Conservation (phyloP, 2,888 invertebrate genomes). For the Troglohyphantes excavatus region DNA sequence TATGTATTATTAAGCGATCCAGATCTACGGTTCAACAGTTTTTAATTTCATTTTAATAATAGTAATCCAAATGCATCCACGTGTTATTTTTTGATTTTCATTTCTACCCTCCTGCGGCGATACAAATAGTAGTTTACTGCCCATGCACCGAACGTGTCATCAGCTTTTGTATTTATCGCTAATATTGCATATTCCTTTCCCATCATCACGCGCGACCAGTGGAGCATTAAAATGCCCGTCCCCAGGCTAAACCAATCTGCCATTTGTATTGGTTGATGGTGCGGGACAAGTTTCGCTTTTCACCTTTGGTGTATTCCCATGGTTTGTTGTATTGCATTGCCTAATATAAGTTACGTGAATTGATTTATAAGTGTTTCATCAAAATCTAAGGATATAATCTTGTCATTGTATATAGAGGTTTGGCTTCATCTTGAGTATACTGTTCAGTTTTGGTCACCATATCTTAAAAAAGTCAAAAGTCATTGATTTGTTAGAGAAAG, state of each 20-base stretch:
- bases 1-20: background rate
- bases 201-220: background rate
- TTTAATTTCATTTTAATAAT: background rate
- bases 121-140: constrained; percentile 24
- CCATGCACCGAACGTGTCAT: constrained; percentile 3
- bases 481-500: too few species aligned
- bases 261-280: background rate
- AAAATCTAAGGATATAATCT: too few species aligned
- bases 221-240: background rate
- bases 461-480: too few species aligned
- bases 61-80: background rate
- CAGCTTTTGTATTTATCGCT: constrained; percentile 11
- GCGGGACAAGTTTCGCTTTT: constrained; percentile 13
- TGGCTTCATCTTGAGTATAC: too few species aligned
- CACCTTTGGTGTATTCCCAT: background rate
- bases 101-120: background rate
- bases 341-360: too few species aligned
- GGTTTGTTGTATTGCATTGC: background rate
- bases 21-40: background rate
- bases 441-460: too few species aligned
- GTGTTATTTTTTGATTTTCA: background rate
- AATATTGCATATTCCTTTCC: constrained; percentile 13
- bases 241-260: background rate
- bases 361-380: too few species aligned
- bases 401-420: too few species aligned